Base-by-base conservation (phyloP, 1,140 invertebrate species). In the Trichonephila clavipes region DNA sequence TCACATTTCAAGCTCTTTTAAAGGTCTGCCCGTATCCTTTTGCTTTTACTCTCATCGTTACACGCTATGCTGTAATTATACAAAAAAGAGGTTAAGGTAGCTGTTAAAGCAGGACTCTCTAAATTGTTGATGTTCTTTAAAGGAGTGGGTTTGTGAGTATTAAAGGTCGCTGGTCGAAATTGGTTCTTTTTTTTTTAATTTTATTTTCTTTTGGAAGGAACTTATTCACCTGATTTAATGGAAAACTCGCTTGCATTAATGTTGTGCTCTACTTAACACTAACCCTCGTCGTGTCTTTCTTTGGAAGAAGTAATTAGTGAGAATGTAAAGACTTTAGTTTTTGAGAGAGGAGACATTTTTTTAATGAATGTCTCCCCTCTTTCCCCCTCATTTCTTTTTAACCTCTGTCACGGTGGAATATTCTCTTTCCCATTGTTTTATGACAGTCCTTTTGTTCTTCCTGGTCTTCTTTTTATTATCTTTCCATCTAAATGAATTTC, bases 401-500 rank as follows among this genome's bases (percentile, higher is more conserved):
- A 72, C 21, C 14, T n/a, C 28, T 16, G 51, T 34, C 69, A 77
- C 44, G n/a, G 34, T 77, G 58, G n/a, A 85, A 85, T 72, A 90
- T 77, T 77, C 44, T 8, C 24, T 77, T 85, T 58, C 34, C 62
- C 61, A 61, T 92, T 92, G 81, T 92, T 85, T 85, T 85, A 89
- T 72, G 51, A 16, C 62, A 62, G 21, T 85, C 21, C 82, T 66
- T 85, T 85, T 92, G 77, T 92, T 92, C 58, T 77, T 59, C 7
- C 72, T 51, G 5, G 19, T 51, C n/a, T 61, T 66, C 24, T 40
- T 77, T 81, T 66, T 85, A 62, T 85, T 85, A 92, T 92, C 90
- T 92, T 92, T 66, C 12, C 18, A 92, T 92, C 90, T 92, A 85
- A 85, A 92, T 92, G 90, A 92, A 81, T 92, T 89, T 83, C 81